phyloP scores from a whole-genome alignment of 2,113 vertebrate genomes.

The Catharus bicknelli region DNA sequence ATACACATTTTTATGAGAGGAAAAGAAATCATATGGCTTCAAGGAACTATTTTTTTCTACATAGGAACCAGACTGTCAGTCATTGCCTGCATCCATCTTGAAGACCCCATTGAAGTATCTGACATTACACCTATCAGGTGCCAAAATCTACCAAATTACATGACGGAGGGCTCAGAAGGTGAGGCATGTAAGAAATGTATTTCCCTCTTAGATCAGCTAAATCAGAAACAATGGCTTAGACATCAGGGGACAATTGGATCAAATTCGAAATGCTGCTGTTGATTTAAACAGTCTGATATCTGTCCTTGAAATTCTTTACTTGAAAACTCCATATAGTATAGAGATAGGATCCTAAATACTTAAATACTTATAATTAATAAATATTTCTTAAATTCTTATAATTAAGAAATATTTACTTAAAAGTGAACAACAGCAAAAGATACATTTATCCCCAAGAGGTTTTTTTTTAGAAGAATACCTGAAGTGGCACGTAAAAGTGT shows the following conservation, averaged over 20 bases:
- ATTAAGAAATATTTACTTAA: background rate
- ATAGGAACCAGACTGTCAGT: background rate
- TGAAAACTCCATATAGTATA: background rate
- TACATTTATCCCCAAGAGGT: background rate
- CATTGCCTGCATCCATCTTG: background rate
- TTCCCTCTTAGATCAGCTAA: background rate
- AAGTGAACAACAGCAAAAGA: background rate
- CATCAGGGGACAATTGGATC: background rate
- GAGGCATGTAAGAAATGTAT: background rate
- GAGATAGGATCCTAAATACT: background rate
- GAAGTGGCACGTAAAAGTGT: background rate
- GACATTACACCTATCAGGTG: background rate
- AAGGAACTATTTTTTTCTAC: background rate
- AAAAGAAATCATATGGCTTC: background rate
- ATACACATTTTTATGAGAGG: background rate
- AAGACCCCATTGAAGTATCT: background rate
- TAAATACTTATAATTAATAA: background rate
- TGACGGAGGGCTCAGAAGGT: background rate
- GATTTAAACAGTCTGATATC: background rate
- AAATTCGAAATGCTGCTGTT: background rate
- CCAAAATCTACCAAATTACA: constrained; percentile 5
- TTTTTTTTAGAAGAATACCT: background rate
- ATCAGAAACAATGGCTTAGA: background rate
- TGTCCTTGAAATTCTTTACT: background rate
- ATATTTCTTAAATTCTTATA: background rate